Evolutionary conservation across 2,888 invertebrate genomes (phyloP), one percentile per base, ranked within the genome.

Genomic region (Trichopria drosophilae): DNA sequence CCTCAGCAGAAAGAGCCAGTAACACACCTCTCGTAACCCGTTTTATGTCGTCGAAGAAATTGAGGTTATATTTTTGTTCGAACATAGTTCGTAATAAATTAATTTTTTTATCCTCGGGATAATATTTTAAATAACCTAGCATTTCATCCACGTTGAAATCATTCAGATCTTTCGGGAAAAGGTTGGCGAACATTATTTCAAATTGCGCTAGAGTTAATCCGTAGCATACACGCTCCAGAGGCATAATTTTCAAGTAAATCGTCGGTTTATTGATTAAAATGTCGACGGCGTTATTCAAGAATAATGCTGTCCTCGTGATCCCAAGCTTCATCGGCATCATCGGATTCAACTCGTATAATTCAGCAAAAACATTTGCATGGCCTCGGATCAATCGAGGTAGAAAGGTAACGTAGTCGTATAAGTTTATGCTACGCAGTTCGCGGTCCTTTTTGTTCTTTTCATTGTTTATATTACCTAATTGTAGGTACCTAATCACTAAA

Each of bases 401-500:
- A 20, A 68, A 55, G 9, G 44, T 5, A 0, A 1, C 2, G 29
- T 64, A 62, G 7, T 45, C 10, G 1, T 10, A 0, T 0, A 68
- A 53, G 7, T 5, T 18, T 13, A 18, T 16, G 9, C 10, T 3
- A 5, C 4, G 13, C 4, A 41, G 16, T 22, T 28, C 24, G 23
- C 51, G 23, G 6, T 40, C 41, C 0, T 47, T 7, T 3, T 9
- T 20, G n/a, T 47, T 47, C 1, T 7, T 10, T 1, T 44, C 12
- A 0, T 36, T 23, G 1, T 2, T 15, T 0, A 48, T 41, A 2
- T 58, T 56, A 3, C 60, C 53, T 6, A 68, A 46, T 34, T 59
- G 66, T 3, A 74, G 24, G 36, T 69, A 74, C 3, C 63, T 60
- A 4, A 73, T 62, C 1, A 65, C 53, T 1, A 72, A 18, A 4